phyloP scores from a whole-genome alignment of 2,113 vertebrate species.

The Pangasianodon gigas region DNA sequence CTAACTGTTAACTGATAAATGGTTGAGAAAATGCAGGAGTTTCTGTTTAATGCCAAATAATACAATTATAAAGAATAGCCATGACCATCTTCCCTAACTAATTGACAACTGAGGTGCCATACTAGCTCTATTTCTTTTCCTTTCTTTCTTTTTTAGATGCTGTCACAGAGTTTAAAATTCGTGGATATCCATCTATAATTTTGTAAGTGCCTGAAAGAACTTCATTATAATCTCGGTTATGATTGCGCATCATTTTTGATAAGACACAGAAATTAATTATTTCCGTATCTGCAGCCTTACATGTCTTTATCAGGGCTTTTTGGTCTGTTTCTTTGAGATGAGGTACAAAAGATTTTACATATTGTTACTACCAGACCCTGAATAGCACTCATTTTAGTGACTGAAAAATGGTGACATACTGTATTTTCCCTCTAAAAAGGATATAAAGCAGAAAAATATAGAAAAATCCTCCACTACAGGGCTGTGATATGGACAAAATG shows the following conservation, averaged over 20 bases:
- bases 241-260: not conserved
- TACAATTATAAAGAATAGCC: not conserved
- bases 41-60: too few species aligned
- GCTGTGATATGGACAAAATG: not conserved
- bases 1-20: too few species aligned
- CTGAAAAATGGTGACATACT: not conserved
- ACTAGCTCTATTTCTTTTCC: not conserved
- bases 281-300: not conserved
- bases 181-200: conserved; percentile 89
- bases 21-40: too few species aligned
- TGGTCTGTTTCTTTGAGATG: not conserved
- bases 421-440: not conserved
- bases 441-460: not conserved
- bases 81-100: not conserved
- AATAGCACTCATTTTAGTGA: not conserved
- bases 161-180: conserved; percentile 87
- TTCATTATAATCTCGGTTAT: not conserved
- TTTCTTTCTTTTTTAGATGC: conserved; percentile 72
- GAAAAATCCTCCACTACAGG: not conserved
- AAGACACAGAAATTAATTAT: too few species aligned
- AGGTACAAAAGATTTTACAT: not conserved
- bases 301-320: not conserved
- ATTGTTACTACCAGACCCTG: not conserved
- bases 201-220: conserved; percentile 80
- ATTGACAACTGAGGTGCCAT: not conserved